Base-by-base conservation (phyloP, 1,140 invertebrate species). In the Colletes latitarsis region DNA sequence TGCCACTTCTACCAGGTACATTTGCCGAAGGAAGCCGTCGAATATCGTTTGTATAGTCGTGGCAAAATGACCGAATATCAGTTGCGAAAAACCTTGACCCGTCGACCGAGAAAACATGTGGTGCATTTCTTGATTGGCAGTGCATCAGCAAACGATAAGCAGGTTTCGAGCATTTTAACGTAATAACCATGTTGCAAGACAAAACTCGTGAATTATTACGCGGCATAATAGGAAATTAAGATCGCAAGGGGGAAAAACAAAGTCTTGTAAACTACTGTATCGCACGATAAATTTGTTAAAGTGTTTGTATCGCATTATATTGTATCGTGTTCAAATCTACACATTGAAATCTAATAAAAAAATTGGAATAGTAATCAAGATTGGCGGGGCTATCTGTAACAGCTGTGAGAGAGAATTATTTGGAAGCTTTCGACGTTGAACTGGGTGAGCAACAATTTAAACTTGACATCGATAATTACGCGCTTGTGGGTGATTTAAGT, bases 1-100 rank as follows among this genome's bases (percentile, higher is more conserved):
- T 85, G 74, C 19, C 64, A 66, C 69, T 74, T 67, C 15, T 64
- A 83, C 52, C 88, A 89, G 73, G 62, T 81, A 15, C 84, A 88
- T 68, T 63, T 83, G 19, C 88, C 88, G 8, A 43, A n/a, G 39
- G 53, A 71, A 8, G 74, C 84, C 43, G 73, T 49, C 5, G 69
- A 82, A 14, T 60, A 69, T n/a, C 67, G 64, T 30, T 55, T 62
- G 21, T 46, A 58, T 21, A 15, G 10, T 19, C 70, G 49, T 4
- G 21, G 4, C 12, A 30, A 30, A 19, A 60, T 21, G 21, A 15
- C 15, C 46, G 19, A 8, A 43, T 30, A 46, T 30, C n/a, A 58
- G 1, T 60, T 17, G 6, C 21, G 17, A 30, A 19, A 9, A 64
- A 9, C 43, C 17, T 69, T 21, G 17, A 72, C 9, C 14, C 46